Percentiles rank a stretch among this genome's conserved stretches.
Evolutionary conservation across 2,797 vertebrate genomes (phyloP).

Genomic region (Sus cebifrons): DNA sequence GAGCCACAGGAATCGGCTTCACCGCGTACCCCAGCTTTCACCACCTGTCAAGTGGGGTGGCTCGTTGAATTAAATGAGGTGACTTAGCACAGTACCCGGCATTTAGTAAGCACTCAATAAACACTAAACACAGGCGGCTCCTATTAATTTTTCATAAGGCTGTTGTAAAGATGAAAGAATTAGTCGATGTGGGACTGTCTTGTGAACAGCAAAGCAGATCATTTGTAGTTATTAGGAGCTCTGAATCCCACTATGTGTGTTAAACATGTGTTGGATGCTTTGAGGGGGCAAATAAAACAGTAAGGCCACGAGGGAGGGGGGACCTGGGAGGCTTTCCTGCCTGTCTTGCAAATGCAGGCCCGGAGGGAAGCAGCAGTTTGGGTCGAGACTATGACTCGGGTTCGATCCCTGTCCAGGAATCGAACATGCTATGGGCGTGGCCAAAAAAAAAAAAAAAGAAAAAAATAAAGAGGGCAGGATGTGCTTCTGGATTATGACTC

Average conservation of each 20-base stretch:
- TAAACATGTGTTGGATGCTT: rapidly evolving
- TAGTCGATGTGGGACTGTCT: rapidly evolving
- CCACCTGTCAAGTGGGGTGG: neutral
- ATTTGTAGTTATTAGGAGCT: neutral
- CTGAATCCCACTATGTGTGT: neutral
- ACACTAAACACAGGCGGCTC: neutral
- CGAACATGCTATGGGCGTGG: too few species aligned
- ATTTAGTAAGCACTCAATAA: neutral
- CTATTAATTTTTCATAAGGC: neutral
- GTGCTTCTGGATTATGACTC: neutral
- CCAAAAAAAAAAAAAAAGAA: too few species aligned
- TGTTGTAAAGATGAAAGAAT: constrained; percentile 37
- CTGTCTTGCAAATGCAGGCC: neutral
- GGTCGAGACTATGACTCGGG: too few species aligned
- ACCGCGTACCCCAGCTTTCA: neutral
- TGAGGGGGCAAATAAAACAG: neutral
- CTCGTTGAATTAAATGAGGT: neutral
- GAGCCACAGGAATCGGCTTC: neutral
- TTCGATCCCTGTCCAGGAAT: too few species aligned
- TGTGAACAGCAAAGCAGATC: rapidly evolving
- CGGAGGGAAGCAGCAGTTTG: neutral
- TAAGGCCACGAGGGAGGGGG: neutral
- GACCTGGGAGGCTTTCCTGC: neutral
- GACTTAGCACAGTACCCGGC: neutral
- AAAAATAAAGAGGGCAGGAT: neutral